These are phyloP conservation scores for Hemaris fuciformis DNA, from an alignment of 2,888 invertebrate species.

Conservation along the genomic window DNA sequence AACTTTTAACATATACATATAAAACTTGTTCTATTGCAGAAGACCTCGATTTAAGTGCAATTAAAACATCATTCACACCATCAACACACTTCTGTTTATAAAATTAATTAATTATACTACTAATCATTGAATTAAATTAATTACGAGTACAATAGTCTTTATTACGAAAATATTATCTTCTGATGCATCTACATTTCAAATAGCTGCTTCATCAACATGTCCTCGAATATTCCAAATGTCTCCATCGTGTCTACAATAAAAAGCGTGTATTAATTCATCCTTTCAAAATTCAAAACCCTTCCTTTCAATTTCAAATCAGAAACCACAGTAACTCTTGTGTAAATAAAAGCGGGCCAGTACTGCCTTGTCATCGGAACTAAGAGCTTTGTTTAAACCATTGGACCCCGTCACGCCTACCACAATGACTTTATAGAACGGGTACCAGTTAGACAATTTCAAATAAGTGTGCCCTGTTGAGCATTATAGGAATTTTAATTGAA, in stretches of 20 bases:
- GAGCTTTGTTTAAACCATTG: conserved; percentile 72
- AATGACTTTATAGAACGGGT: conserved; percentile 63
- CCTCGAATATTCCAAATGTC: neutral
- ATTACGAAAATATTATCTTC: neutral
- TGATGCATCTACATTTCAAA: neutral
- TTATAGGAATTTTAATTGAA: conserved; percentile 56
- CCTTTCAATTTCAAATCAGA: conserved; percentile 22
- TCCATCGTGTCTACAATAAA: neutral
- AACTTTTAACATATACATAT: too few species aligned
- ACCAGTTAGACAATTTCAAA: conserved; percentile 56
- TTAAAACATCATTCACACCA: too few species aligned
- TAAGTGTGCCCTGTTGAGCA: conserved; percentile 47
- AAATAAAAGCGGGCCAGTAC: conserved; percentile 17
- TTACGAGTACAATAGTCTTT: neutral
- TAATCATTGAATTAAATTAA: neutral
- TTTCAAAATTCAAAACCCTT: conserved; percentile 3
- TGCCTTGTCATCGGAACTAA: conserved; percentile 67
- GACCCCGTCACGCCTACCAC: conserved; percentile 58
- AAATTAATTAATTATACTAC: neutral
- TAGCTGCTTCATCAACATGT: neutral
- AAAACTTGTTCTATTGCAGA: too few species aligned
- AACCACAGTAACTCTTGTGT: conserved; percentile 14
- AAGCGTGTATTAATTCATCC: neutral
- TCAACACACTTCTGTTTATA: too few species aligned
- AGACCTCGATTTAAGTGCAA: too few species aligned